These are phyloP conservation scores for Drosophila sproati DNA, from an alignment of 1,140 invertebrate genomes.

Conservation along the genomic window DNA sequence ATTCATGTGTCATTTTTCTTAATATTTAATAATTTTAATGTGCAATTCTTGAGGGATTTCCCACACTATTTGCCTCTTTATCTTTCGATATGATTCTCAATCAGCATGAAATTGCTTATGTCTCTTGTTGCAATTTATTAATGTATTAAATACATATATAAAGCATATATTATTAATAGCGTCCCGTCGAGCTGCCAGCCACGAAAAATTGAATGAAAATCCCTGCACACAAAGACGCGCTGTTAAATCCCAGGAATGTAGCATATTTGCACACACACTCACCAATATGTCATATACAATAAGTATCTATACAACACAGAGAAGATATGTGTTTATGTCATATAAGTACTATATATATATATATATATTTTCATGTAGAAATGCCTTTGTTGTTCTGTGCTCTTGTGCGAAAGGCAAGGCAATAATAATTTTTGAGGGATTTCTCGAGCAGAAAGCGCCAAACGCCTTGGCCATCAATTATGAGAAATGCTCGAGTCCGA, in stretches of 20 bases:
- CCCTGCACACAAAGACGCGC: conserved; percentile 40
- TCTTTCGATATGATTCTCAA: conserved; percentile 38
- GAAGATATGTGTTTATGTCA: conserved; percentile 18
- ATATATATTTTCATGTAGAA: conserved; percentile 21
- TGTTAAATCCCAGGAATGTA: conserved; percentile 68
- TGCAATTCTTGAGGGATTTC: not conserved
- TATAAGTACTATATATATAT: conserved; percentile 24
- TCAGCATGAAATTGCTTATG: conserved; percentile 38
- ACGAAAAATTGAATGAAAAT: conserved; percentile 74
- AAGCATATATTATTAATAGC: conserved; percentile 7
- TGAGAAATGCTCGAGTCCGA: conserved; percentile 48
- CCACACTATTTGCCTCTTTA: conserved; percentile 10
- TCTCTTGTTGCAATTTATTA: conserved; percentile 15
- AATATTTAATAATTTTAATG: not conserved
- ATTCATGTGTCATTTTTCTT: not conserved
- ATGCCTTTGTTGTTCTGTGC: conserved; percentile 62
- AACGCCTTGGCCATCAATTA: conserved; percentile 79
- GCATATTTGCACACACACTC: conserved; percentile 64
- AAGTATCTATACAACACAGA: conserved; percentile 5
- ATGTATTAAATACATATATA: conserved; percentile 3
- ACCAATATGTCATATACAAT: conserved; percentile 14
- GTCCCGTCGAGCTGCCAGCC: conserved; percentile 42
- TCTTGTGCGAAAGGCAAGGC: conserved; percentile 46
- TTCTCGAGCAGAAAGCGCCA: conserved; percentile 48
- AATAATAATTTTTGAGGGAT: conserved; percentile 67